Evolutionary conservation across 2,113 vertebrate species (phyloP).

Genomic region (Catharus bicknelli): DNA sequence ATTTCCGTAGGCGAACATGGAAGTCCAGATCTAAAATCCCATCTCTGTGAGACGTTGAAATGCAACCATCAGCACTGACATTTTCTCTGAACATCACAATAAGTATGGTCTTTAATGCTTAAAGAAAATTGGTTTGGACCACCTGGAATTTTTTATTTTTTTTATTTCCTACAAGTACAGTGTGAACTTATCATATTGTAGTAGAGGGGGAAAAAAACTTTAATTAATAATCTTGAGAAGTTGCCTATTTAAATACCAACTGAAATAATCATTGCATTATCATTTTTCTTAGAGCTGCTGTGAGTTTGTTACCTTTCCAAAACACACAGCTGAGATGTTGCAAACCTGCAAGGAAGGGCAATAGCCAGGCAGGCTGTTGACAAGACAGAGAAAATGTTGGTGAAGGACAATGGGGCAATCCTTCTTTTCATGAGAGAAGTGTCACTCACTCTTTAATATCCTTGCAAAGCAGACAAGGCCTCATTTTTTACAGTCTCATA

Average conservation of each 20-base stretch:
- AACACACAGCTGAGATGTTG: background rate
- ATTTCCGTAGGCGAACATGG: background rate
- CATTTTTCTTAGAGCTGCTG: background rate
- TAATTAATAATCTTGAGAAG: background rate
- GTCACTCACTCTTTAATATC: slow-evolving; percentile 27
- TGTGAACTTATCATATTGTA: background rate
- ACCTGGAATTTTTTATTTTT: background rate
- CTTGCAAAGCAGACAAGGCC: slow-evolving; percentile 31
- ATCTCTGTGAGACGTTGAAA: background rate
- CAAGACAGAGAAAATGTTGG: slow-evolving; percentile 4
- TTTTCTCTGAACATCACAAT: background rate
- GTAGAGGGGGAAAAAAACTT: background rate
- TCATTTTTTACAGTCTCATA: slow-evolving; percentile 13
- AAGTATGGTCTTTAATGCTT: background rate
- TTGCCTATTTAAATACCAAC: background rate
- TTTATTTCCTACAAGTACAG: background rate
- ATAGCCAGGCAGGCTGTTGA: background rate
- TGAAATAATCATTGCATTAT: background rate
- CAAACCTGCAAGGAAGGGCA: background rate
- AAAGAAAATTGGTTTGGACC: background rate
- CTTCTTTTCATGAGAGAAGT: slow-evolving; percentile 11
- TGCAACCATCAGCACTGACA: background rate
- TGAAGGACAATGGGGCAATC: slow-evolving; percentile 35
- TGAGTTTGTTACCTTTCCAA: background rate
- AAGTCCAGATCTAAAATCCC: background rate